A percentile compares a stretch with the other conserved stretches of the same genome.
phyloP scores from a whole-genome alignment of 2,113 vertebrate species.

The Anas platyrhynchos region DNA sequence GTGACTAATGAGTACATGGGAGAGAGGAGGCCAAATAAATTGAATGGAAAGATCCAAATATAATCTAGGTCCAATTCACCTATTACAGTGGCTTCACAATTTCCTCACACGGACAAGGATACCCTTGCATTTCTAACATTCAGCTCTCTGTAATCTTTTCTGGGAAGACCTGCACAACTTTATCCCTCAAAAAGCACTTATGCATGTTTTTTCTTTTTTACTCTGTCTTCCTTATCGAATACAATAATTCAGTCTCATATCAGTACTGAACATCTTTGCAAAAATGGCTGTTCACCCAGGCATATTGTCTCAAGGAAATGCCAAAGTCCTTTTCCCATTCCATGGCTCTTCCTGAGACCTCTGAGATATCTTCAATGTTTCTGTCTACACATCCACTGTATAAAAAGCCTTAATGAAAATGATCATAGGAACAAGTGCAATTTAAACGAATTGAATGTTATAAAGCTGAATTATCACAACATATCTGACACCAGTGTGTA shows the following conservation, averaged over 20 bases:
- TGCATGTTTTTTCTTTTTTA: background rate
- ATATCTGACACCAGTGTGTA: background rate
- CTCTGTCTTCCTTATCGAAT: background rate
- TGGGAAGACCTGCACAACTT: background rate
- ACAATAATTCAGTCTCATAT: background rate
- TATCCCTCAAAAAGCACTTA: background rate
- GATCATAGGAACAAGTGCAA: background rate
- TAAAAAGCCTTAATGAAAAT: background rate
- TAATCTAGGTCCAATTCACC: background rate
- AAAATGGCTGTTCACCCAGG: background rate
- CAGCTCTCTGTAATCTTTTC: background rate
- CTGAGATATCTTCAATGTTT: background rate
- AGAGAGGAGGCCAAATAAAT: background rate
- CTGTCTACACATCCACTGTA: background rate
- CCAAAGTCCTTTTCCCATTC: background rate
- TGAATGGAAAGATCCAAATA: background rate
- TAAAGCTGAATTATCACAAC: background rate
- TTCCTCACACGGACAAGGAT: background rate
- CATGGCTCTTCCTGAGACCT: background rate
- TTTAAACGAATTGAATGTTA: background rate
- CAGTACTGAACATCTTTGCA: background rate
- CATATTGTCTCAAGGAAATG: background rate
- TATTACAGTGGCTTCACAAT: background rate
- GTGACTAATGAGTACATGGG: background rate
- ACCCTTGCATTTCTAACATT: background rate